phyloP scores from a whole-genome alignment of 2,113 vertebrate species.

The Tragelaphus imberbis region DNA sequence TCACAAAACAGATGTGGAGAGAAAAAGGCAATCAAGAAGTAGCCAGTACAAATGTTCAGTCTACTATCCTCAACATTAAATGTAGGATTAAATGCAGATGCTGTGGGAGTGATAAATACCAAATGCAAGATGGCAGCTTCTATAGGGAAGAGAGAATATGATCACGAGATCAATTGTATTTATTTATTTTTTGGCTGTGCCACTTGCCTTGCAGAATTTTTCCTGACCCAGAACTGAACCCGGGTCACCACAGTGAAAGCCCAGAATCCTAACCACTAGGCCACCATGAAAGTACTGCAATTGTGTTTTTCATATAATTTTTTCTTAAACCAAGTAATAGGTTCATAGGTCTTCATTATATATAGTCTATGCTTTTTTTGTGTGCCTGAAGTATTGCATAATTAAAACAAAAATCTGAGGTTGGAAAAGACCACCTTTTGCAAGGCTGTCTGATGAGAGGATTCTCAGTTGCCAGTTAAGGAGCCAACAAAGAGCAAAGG shows the following conservation, averaged over 20 bases:
- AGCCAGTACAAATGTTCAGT: not conserved
- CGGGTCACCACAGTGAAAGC: not conserved
- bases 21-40: not conserved
- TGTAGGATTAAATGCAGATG: not conserved
- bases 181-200: not conserved
- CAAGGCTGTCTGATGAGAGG: not conserved
- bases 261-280: not conserved
- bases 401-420: not conserved
- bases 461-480: not conserved
- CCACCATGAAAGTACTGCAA: not conserved
- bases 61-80: not conserved
- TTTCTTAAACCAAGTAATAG: not conserved
- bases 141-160: not conserved
- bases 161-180: not conserved
- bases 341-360: not conserved
- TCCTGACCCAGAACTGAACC: not conserved
- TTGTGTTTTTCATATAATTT: not conserved
- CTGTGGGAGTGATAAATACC: not conserved
- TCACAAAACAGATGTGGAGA: constrained; percentile 14
- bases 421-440: not conserved
- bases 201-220: not conserved
- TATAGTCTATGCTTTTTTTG: not conserved
- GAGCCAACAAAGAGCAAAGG: not conserved
- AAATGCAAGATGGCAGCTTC: not conserved
- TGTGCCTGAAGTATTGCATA: not conserved